Percentiles rank a stretch among this genome's conserved stretches.
Evolutionary conservation across 2,888 invertebrate species (phyloP).

Genomic region (Trachelus stipa): DNA sequence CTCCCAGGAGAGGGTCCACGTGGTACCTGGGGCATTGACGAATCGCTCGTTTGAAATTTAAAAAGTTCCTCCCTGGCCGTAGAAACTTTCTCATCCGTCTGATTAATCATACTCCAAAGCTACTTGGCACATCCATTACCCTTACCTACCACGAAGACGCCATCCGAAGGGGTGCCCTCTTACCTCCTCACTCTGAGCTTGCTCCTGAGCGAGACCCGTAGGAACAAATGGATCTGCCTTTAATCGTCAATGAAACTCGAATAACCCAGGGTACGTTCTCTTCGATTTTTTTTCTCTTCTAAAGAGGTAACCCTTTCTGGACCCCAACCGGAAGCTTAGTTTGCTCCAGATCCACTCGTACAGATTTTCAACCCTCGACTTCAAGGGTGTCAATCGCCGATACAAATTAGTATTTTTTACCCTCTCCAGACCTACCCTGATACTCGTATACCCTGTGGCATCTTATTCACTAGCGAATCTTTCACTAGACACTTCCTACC

Average conservation of each 20-base stretch:
- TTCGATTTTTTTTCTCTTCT: not conserved
- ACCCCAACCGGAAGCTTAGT: not conserved
- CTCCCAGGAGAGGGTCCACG: not conserved
- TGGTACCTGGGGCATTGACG: not conserved
- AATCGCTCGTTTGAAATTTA: constrained; percentile 18
- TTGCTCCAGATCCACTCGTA: not conserved
- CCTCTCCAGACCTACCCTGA: not conserved
- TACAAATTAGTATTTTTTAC: not conserved
- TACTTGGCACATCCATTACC: constrained; percentile 40
- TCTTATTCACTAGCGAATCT: no score
- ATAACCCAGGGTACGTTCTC: not conserved
- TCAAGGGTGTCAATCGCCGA: not conserved
- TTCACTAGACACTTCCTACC: no score
- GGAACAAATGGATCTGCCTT: not conserved
- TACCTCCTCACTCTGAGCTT: not conserved
- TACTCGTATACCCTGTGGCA: no score
- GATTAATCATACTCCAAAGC: constrained; percentile 38
- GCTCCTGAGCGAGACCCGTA: not conserved
- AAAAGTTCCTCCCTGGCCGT: constrained; percentile 17
- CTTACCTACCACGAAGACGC: not conserved
- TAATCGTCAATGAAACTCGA: not conserved
- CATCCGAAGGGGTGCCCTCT: not conserved
- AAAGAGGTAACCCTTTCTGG: not conserved
- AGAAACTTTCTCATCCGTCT: constrained; percentile 22
- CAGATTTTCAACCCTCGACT: not conserved